Evolutionary conservation across 2,113 vertebrate genomes (phyloP).

Genomic region (Ondatra zibethicus): DNA sequence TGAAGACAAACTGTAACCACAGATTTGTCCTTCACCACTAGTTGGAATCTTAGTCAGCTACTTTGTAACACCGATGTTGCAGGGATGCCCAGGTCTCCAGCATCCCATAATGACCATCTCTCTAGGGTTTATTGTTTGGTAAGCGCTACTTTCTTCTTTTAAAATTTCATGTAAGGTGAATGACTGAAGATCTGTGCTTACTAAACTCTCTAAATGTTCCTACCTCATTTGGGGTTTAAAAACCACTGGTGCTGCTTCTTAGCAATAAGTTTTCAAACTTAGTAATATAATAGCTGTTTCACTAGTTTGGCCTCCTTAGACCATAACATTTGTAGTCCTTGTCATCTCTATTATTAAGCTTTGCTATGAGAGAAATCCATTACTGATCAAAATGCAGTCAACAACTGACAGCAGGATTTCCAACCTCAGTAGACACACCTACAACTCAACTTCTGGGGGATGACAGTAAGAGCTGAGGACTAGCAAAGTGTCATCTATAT

Average conservation of each 20-base stretch:
- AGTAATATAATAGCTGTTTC: constrained; percentile 50
- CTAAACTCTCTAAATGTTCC: constrained; percentile 12
- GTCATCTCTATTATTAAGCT: constrained; percentile 31
- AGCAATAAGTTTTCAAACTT: constrained; percentile 33
- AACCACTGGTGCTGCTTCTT: not conserved
- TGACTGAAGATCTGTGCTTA: not conserved
- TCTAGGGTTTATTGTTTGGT: not conserved
- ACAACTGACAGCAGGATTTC: not conserved
- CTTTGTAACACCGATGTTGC: not conserved
- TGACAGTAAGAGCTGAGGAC: not conserved
- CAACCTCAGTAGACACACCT: not conserved
- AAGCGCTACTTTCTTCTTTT: not conserved
- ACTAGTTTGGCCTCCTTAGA: constrained; percentile 49
- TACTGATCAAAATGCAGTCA: not conserved
- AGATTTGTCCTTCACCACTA: not conserved
- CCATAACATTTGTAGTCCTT: constrained; percentile 18
- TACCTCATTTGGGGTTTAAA: not conserved
- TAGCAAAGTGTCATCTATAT: not conserved
- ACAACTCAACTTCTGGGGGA: not conserved
- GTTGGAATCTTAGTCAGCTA: not conserved
- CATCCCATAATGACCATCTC: not conserved
- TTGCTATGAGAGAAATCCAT: not conserved
- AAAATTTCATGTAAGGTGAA: not conserved
- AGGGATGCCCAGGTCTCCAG: not conserved
- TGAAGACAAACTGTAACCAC: not conserved